Evolutionary conservation across 2,797 vertebrate genomes (phyloP), one percentile per base, ranked within the genome.

Genomic region (Tachyglossus aculeatus): DNA sequence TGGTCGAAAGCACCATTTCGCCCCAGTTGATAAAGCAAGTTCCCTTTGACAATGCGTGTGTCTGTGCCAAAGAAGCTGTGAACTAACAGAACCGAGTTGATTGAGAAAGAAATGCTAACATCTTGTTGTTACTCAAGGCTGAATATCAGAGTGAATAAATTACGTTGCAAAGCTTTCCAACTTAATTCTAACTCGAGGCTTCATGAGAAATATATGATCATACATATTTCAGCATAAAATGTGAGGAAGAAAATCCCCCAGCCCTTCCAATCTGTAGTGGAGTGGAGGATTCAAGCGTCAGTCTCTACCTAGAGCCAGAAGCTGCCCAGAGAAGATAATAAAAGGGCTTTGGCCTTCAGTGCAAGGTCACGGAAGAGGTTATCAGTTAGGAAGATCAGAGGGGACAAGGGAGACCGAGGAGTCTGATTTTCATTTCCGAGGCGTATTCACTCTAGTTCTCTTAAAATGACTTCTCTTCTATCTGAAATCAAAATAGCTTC

Each of bases 111-210:
- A 79, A 87, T 83, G 72, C 80, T 81, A 83, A 66, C 77, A 52
- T 66, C 71, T 77, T 45, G n/a, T 77, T 77, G 72, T 88, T 82
- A 89, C 79, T 84, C 70, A 82, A 82, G 83, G 77, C 83, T 88
- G 80, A 71, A 83, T 59, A 82, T 62, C 59, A 82, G 81, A 89
- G 82, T 86, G 65, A 91, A 91, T 89, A 88, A 88, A 83, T 81
- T 90, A 76, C 78, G 79, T 64, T 66, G 78, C 74, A 52, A 61
- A 52, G 40, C 68, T 81, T 66, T 86, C 57, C 77, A 86, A 85
- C 77, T 81, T 85, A 86, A 86, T 90, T 89, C 71, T 84, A 67
- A 71, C 86, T 86, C 16, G 58, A 86, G 84, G 83, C 74, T 8
- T 31, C 58, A 69, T n/a, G n/a, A 41, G 64, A 3, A 61, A 60